Evolutionary conservation across 2,113 vertebrate genomes (phyloP).

Genomic region (Lampris incognitus): DNA sequence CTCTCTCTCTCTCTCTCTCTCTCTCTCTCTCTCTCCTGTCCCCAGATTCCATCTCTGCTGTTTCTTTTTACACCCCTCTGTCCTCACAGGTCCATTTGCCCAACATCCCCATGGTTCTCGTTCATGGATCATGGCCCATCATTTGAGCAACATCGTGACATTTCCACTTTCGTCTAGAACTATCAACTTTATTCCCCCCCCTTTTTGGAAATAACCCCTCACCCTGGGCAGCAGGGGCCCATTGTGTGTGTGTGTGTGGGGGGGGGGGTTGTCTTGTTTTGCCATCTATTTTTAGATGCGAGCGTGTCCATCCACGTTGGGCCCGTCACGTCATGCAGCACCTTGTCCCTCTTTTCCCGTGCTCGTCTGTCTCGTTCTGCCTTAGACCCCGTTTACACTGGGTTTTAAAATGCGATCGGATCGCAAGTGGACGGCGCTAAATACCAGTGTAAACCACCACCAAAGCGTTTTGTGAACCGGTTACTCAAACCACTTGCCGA

Average conservation of each 20-base stretch:
- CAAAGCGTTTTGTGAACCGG: no score
- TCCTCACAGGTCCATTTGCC: constrained; percentile 43
- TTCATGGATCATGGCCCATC: constrained; percentile 74
- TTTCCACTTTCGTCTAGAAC: constrained; percentile 59
- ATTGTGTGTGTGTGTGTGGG: no score
- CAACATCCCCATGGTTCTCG: not conserved
- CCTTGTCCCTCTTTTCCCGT: constrained; percentile 39
- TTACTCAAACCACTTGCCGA: no score
- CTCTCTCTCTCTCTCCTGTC: not conserved
- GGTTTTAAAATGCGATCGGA: no score
- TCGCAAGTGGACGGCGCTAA: no score
- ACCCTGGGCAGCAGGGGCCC: no score
- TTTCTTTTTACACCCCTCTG: constrained; percentile 59
- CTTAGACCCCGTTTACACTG: constrained; percentile 12
- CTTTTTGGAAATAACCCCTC: constrained; percentile 26
- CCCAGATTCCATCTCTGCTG: constrained; percentile 25
- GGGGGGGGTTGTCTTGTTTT: constrained; percentile 6
- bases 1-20: constrained; percentile 25
- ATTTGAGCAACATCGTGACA: constrained; percentile 66
- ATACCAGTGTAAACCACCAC: no score
- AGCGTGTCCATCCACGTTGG: constrained; percentile 33
- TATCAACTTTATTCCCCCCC: constrained; percentile 3
- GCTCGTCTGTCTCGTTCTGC: constrained; percentile 40
- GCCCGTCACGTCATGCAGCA: constrained; percentile 29
- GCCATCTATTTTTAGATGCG: constrained; percentile 39